Evolutionary conservation across 2,888 invertebrate species (phyloP), one percentile per base, ranked within the genome.

Genomic region (Acleris laterana): DNA sequence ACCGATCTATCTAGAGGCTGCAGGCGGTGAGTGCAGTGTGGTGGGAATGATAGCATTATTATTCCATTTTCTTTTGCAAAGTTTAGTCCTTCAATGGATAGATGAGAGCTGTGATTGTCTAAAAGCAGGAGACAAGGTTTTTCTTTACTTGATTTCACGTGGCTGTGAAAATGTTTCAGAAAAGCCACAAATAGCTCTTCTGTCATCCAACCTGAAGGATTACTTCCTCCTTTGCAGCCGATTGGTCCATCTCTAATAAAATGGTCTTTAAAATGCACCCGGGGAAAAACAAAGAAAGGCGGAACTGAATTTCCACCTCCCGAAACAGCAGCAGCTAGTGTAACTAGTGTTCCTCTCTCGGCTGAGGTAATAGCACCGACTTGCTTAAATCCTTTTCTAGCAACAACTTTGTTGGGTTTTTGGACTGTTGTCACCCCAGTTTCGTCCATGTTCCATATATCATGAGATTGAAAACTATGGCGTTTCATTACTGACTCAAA

Each of bases 21-120:
- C 50, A 72, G 58, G 49, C 69, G 69, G 55, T 72, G 71, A 62
- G 59, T 69, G 56, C 73, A 73, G 64, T 71, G 71, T 17, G 71
- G 73, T 60, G 68, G 71, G 32, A 73, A 72, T 16, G 71, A 63
- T 11, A 72, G 32, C 50, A 71, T 22, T 52, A 38, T 38, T 38
- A 38, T 63, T 20, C 20, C 20, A 20, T 20, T 20, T 20, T 20
- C 20, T 20, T 20, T 20, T 20, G 20, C 20, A 20, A 20, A 20
- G 20, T 20, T 20, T 20, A 20, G 20, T 20, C 20, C 20, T 20
- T 20, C 20, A 20, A 20, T 20, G 20, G 20, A 20, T 20, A 20
- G 20, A 20, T 20, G 4, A 22, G 4, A 22, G 2, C 22, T 22
- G 32, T 70, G 69, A 48, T 69, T 70, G 42, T 69, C 63, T 48